Conservation (phyloP, 2,797 vertebrate genomes). For the Chloroceryle amazona region DNA sequence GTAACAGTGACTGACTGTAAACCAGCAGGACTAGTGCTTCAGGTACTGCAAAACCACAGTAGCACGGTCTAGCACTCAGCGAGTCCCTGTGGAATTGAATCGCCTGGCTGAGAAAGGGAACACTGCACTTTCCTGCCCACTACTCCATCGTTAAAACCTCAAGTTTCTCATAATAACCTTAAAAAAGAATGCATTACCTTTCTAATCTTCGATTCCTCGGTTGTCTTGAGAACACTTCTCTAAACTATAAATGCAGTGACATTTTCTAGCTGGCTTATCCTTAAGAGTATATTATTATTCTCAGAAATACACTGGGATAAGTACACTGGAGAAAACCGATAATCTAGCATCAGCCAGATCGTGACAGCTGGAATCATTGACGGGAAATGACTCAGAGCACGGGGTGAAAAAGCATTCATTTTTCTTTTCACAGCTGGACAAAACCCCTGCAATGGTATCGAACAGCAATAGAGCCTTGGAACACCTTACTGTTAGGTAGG, state of each 20-base stretch:
- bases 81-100: not conserved
- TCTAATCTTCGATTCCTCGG: not conserved
- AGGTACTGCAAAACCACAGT: not conserved
- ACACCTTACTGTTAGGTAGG: not conserved
- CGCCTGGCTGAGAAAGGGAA: not conserved
- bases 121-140: not conserved
- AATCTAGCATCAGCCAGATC: not conserved
- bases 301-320: not conserved
- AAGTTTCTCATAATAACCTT: not conserved
- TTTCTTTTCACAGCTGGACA: not conserved
- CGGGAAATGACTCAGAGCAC: not conserved
- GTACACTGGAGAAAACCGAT: not conserved
- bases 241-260: not conserved
- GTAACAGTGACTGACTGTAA: not conserved
- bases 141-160: not conserved
- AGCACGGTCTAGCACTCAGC: not conserved
- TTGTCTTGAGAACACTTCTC: not conserved
- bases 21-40: not conserved
- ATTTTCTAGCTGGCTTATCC: not conserved
- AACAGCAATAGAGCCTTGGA: not conserved
- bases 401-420: not conserved
- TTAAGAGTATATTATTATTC: not conserved
- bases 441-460: not conserved
- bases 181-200: not conserved
- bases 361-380: not conserved